Conservation (phyloP, 2,113 vertebrate species). For the Tachycineta bicolor region DNA sequence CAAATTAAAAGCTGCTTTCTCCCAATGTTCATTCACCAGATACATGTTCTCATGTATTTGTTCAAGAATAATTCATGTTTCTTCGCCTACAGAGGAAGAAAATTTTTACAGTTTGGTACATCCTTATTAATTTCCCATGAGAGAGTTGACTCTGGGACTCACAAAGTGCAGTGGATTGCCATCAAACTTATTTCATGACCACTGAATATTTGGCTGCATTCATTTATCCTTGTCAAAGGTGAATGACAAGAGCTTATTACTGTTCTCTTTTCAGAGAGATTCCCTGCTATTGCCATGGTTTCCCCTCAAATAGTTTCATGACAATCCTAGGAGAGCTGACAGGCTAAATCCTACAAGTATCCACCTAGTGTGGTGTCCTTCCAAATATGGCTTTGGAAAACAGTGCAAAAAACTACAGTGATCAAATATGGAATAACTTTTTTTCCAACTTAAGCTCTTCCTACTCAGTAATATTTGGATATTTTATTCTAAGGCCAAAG, state of each 20-base stretch:
- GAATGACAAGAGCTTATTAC: background rate
- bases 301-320: background rate
- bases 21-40: background rate
- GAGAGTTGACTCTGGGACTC: background rate
- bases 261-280: background rate
- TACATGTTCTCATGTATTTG: background rate
- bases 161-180: background rate
- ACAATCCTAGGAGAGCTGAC: background rate
- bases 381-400: background rate
- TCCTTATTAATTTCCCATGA: background rate
- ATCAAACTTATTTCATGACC: background rate
- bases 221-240: background rate
- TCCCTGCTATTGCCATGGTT: background rate
- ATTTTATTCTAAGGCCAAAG: background rate
- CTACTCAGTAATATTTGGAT: background rate
- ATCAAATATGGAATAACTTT: background rate
- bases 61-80: background rate
- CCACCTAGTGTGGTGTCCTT: background rate
- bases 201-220: background rate
- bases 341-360: background rate
- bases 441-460: background rate
- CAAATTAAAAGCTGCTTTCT: background rate
- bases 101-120: background rate
- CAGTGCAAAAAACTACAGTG: background rate
- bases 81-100: background rate